A percentile compares a stretch with the other conserved stretches of the same genome.
Conservation (phyloP, 1,140 invertebrate genomes). For the Lanistes nyassanus region DNA sequence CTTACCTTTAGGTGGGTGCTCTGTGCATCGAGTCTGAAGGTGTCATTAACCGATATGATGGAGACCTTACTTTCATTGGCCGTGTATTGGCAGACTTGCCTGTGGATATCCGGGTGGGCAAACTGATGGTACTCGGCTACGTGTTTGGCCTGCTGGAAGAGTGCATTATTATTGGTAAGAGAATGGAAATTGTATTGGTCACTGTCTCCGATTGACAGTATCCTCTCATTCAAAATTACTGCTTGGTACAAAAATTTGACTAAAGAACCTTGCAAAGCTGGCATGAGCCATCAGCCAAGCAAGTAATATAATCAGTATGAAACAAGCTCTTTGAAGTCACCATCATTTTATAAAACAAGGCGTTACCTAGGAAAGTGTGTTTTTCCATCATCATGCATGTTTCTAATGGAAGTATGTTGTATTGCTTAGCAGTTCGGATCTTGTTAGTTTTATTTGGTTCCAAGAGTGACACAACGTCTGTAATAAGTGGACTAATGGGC, state of each 20-base stretch:
- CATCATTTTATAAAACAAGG: too few species aligned
- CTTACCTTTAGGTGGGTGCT: conserved; percentile 67
- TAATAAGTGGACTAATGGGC: too few species aligned
- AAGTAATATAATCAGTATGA: too few species aligned
- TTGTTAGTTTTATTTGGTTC: conserved; percentile 26
- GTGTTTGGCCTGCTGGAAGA: conserved; percentile 87
- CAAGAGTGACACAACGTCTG: too few species aligned
- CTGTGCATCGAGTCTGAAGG: conserved; percentile 72
- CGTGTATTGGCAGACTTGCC: conserved; percentile 84
- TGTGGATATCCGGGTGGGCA: conserved; percentile 82
- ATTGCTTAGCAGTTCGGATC: not conserved
- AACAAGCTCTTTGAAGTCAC: too few species aligned
- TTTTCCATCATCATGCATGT: too few species aligned
- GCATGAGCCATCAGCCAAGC: not conserved
- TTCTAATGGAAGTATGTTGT: too few species aligned
- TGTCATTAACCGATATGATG: conserved; percentile 76
- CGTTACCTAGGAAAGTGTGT: too few species aligned
- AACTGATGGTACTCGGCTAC: conserved; percentile 88
- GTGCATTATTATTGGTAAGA: conserved; percentile 85
- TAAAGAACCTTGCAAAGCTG: not conserved
- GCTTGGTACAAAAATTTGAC: not conserved
- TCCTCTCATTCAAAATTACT: not conserved
- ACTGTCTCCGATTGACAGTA: not conserved
- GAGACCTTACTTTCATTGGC: conserved; percentile 91
- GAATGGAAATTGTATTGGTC: too few species aligned